Base-by-base conservation (phyloP, 2,888 invertebrate genomes). In the Endotricha flammealis region DNA sequence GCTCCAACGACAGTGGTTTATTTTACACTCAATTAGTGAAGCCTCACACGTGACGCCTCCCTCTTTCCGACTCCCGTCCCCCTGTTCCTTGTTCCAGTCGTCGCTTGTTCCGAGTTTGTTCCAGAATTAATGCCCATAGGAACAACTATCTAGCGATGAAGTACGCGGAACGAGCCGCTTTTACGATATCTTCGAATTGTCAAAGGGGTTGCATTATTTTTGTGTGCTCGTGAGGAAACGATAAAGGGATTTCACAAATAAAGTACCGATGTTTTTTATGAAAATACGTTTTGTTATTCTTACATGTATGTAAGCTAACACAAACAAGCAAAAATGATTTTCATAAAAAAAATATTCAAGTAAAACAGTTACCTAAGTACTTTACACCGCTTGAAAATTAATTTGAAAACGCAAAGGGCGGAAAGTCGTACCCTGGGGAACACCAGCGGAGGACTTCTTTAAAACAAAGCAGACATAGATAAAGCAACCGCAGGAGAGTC, bases 11-110 rank as follows among this genome's bases (percentile, higher is more conserved):
- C 65, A 64, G 62, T 57, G 69, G 69, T 68, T 70, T 69, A 64
- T 63, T 71, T 67, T 68, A 70, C 71, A 72, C 70, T 72, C 70
- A 72, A 72, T 72, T 72, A 72, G 67, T 58, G 64, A 49, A 59
- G 57, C 63, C 53, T 60, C 64, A 64, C 64, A 66, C 60, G 62
- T 58, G 59, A 53, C 52, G 54, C 45, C 39, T 38, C 41, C 39
- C 29, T 29, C 38, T 36, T 37, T 37, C 30, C 36, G 36, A 24
- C 33, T 13, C 38, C 33, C 28, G 23, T 12, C 34, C 44, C 22
- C 36, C 41, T 31, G 37, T 41, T 38, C 30, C 12, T 17, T 17
- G 28, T 16, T 33, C 28, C 22, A 34, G 34, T 34, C 28, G 33
- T 37, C 39, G 36, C 38, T 23, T 31, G 39, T 38, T 20, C 28